Evolutionary conservation across 2,888 invertebrate genomes (phyloP), one percentile per base, ranked within the genome.

Genomic region (Caprella mutica): DNA sequence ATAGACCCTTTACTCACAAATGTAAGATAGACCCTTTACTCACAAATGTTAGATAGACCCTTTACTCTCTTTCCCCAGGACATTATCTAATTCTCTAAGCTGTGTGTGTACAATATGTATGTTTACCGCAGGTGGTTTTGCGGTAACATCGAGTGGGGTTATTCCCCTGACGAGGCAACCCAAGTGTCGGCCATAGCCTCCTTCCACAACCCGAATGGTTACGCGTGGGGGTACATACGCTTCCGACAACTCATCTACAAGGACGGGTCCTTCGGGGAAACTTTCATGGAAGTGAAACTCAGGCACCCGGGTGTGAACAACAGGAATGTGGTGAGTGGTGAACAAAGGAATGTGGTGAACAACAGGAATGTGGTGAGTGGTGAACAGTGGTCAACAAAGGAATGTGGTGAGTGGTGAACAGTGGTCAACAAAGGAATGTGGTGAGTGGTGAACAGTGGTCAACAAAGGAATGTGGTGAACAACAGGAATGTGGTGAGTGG

Each of bases 181-280:
- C 89, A 92, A 75, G 76, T 89, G 46, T 78, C 87, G 57, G 92
- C 83, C 2, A 85, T 90, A 59, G 92, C 90, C 1, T 89, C 88
- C 0, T 94, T 94, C 73, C 90, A 92, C 75, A 86, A 91, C 77
- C 88, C 89, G 0, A 77, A 79, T 17, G 88, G 91, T 0, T 87
- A 82, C 72, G 86, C 89, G 1, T 82, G 79, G 72, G 93, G 94
- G 3, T 89, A 86, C 71, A 77, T 94, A 53, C 79, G 85, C 72
- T 81, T 93, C 83, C 84, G 85, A 12, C 93, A 94, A 75, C 77
- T 93, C 24, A 77, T 89, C n/a, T 85, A 91, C 72, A 80, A 77
- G 66, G 91, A 91, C 72, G 86, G 86, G 51, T 85, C 86, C 67
- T 78, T 83, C 68, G 90, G 91, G 70, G 91, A 93, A 68, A 93